These are phyloP conservation scores for Nasonia oneida DNA, from an alignment of 2,888 invertebrate species.

Conservation along the genomic window DNA sequence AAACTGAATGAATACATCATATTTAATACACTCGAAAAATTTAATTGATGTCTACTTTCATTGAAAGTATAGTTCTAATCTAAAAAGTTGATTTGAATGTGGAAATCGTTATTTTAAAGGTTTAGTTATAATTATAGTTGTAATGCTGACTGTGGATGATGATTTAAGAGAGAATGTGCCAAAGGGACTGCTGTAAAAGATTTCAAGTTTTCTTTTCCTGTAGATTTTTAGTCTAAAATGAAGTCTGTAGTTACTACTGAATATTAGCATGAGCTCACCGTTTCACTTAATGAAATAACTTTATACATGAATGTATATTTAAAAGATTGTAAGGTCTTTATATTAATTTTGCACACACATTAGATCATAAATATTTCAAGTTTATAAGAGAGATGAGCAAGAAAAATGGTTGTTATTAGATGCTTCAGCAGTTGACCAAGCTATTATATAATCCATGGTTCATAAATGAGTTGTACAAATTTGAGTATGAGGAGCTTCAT, in stretches of 20 bases:
- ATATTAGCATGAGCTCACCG: constrained; percentile 37
- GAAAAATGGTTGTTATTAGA: constrained; percentile 39
- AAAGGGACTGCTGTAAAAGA: constrained; percentile 54
- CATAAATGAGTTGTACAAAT: constrained; percentile 28
- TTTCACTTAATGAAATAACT: constrained; percentile 47
- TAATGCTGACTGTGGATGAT: constrained; percentile 40
- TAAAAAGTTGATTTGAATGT: constrained; percentile 43
- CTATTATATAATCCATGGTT: constrained; percentile 38
- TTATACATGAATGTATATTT: constrained; percentile 44
- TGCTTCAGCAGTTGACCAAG: constrained; percentile 17
- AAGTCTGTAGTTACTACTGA: constrained; percentile 38
- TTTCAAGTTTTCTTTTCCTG: constrained; percentile 52
- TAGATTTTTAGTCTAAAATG: constrained; percentile 45
- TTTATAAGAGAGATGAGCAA: constrained; percentile 19
- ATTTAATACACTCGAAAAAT: constrained; percentile 29
- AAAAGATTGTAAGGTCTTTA: constrained; percentile 35
- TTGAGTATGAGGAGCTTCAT: constrained; percentile 23
- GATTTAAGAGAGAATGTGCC: constrained; percentile 58
- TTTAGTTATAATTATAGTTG: constrained; percentile 42
- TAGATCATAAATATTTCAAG: constrained; percentile 41
- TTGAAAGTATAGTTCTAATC: constrained; percentile 39
- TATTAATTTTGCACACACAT: constrained; percentile 40
- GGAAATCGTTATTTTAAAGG: constrained; percentile 44
- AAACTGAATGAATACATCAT: constrained; percentile 13
- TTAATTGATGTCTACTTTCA: constrained; percentile 29